Evolutionary conservation across 1,140 invertebrate species (phyloP), one percentile per base, ranked within the genome.

Genomic region (Rhizoglyphus robini): DNA sequence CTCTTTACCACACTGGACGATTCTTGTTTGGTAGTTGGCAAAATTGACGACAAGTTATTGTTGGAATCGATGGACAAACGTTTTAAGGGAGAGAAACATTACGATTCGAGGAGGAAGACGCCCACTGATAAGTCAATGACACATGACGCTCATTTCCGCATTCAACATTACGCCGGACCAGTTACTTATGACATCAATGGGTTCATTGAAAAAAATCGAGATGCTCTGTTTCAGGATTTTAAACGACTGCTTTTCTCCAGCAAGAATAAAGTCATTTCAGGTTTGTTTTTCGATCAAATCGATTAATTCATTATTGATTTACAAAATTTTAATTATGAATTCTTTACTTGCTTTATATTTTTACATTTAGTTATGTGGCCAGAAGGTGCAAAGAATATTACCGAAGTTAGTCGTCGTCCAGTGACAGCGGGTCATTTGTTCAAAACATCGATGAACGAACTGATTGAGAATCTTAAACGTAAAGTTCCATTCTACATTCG

Each of bases 131-230:
- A 63, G 20, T 62, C 67, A 59, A 25, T 67, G 38, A 67, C 65
- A 31, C 67, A 66, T 20, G 48, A 67, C 61, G 60, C 70, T 46
- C 63, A 68, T 31, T 76, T 64, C 69, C 83, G 83, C 69, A 81
- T 85, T 67, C 77, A 81, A 29, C 84, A 85, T 71, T 85, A 80
- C 74, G 84, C 83, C 4, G 83, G 83, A 34, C 76, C 80, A 72
- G 90, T 95, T 4, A 91, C 87, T 0, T 94, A 95, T 78, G 87
- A 83, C 68, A 83, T 92, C 0, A 80, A 82, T 62, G 87, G 88
- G 0, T 94, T 95, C 75, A 75, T 94, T 13, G 90, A 94, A 73
- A 95, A 95, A 77, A 95, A 95, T 77, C 94, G 93, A 73, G 91
- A 95, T 74, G 76, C 93, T 32, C 77, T 95, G 2, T 94, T 88